Percentiles rank a stretch among this genome's conserved stretches.
phyloP scores from a whole-genome alignment of 2,113 vertebrate species.

The Erinaceus europaeus region DNA sequence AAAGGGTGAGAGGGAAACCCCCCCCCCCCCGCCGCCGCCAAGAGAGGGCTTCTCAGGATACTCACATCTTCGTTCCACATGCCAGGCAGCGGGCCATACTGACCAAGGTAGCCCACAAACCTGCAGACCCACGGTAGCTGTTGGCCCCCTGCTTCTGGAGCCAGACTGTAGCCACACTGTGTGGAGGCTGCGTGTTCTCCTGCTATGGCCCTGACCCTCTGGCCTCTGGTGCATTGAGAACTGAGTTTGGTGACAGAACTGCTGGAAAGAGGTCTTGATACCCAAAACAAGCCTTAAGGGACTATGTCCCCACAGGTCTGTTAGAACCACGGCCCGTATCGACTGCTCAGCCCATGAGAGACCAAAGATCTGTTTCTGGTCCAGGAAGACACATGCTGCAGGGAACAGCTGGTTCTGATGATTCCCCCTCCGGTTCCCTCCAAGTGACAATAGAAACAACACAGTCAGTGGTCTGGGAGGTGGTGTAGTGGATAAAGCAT shows the following conservation, averaged over 20 bases:
- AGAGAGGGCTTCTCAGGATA: not conserved
- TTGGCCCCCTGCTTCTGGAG: not conserved
- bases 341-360: not conserved
- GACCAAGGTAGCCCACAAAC: constrained; percentile 85
- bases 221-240: not conserved
- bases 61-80: constrained; percentile 87
- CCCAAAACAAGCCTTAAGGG: not conserved
- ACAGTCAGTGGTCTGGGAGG: no score
- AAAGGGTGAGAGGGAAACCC: not conserved
- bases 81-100: constrained; percentile 85
- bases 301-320: not conserved
- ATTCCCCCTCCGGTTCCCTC: not conserved
- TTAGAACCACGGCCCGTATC: not conserved
- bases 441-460: not conserved
- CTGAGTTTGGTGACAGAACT: not conserved
- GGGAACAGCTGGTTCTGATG: not conserved
- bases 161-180: not conserved
- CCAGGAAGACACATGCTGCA: not conserved
- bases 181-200: not conserved
- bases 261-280: not conserved
- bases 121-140: constrained; percentile 53
- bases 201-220: not conserved
- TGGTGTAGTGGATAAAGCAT: no score
- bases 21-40: not conserved
- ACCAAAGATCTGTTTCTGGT: not conserved